These are phyloP conservation scores for Dermolepida albohirtum DNA, from an alignment of 2,888 invertebrate genomes.

Conservation along the genomic window DNA sequence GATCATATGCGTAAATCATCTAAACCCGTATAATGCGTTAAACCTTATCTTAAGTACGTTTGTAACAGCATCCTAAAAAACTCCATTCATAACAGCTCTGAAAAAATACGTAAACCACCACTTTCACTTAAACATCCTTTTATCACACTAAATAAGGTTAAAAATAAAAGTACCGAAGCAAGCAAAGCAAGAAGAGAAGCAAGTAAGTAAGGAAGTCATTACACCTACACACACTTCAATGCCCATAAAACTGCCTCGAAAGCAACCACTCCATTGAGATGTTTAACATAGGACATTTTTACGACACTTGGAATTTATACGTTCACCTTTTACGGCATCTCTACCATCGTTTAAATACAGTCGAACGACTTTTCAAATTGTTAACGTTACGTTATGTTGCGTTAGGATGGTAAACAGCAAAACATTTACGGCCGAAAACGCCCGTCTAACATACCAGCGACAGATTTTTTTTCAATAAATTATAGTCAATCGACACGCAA, in stretches of 20 bases:
- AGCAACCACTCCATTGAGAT: conserved; percentile 24
- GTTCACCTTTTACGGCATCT: conserved; percentile 29
- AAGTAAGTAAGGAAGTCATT: conserved; percentile 32
- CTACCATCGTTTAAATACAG: conserved; percentile 24
- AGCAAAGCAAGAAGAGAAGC: conserved; percentile 1
- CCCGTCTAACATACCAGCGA: background rate
- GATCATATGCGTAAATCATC: too few species aligned
- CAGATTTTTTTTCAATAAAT: conserved; percentile 18
- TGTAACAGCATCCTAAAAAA: background rate
- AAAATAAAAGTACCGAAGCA: conserved; percentile 22
- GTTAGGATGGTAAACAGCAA: background rate
- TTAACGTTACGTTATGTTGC: conserved; percentile 13
- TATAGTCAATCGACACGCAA: conserved; percentile 23
- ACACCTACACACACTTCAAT: conserved; percentile 27
- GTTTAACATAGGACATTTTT: conserved; percentile 36
- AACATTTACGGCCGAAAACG: background rate
- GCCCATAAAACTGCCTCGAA: conserved; percentile 30
- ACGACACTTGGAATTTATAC: conserved; percentile 21
- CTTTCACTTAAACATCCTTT: conserved; percentile 10
- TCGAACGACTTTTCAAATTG: conserved; percentile 23
- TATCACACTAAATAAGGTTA: conserved; percentile 25
- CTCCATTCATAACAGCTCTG: background rate
- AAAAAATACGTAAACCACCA: conserved; percentile 13
- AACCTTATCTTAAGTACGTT: too few species aligned
- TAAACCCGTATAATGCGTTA: too few species aligned